Percentiles rank a stretch among this genome's conserved stretches.
Conservation (phyloP, 2,797 vertebrate species). For the Pseudocheirus occidentalis region DNA sequence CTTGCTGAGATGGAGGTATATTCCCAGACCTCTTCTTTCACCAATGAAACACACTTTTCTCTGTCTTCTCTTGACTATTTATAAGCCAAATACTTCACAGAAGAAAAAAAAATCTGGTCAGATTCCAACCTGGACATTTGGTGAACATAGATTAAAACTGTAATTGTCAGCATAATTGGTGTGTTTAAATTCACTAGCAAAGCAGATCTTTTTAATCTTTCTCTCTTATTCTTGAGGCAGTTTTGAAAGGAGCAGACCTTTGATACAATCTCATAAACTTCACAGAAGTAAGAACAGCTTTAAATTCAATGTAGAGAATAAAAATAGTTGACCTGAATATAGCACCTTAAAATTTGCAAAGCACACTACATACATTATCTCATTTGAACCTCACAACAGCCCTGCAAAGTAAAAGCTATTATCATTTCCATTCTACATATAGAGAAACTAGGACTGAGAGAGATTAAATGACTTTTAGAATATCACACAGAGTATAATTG, state of each 20-base stretch:
- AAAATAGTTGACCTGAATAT: background rate
- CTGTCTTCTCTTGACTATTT: conserved; percentile 33
- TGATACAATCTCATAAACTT: conserved; percentile 13
- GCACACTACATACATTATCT: background rate
- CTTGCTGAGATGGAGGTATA: conserved; percentile 30
- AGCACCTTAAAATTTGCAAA: background rate
- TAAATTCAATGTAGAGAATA: background rate
- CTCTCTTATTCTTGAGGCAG: conserved; percentile 14
- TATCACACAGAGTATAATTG: background rate
- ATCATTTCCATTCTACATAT: background rate
- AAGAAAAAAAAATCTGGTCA: conserved; percentile 34
- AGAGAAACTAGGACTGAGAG: background rate
- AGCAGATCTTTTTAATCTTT: background rate
- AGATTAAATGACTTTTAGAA: background rate
- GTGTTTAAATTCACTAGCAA: conserved; percentile 14
- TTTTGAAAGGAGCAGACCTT: background rate
- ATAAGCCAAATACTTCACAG: conserved; percentile 9
- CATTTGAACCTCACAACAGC: background rate
- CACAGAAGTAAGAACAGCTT: background rate
- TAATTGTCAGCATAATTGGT: background rate
- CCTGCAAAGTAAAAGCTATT: background rate
- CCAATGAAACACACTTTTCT: conserved; percentile 26
- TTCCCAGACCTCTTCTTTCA: conserved; percentile 11
- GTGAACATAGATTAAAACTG: conserved; percentile 2
- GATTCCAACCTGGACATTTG: background rate